Base-by-base conservation (phyloP, 2,797 vertebrate genomes). In the Ispidina lecontei region DNA sequence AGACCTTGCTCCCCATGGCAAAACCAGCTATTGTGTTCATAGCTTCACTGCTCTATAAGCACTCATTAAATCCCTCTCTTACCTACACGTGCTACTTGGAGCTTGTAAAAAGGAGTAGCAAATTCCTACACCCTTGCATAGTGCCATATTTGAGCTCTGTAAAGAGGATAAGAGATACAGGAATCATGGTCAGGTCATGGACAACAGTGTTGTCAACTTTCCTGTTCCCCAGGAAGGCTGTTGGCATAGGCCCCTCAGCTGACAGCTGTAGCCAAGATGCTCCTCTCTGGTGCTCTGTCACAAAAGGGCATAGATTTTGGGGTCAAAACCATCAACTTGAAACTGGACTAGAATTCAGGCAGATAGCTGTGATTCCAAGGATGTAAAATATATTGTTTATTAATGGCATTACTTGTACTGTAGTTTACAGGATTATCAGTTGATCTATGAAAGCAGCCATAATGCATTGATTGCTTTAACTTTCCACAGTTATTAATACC, bases 401-500 rank as follows among this genome's bases (percentile, higher is more conserved):
- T 79, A 47, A 14, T 44, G 43, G 28, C 13, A 21, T 74, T 65
- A 46, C 20, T 60, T 74, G 29, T 2, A 6, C 8, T 47, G 46
- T 20, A 87, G 58, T 62, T 79, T 21, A 67, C 3, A 51, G 22
- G 20, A 59, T 41, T 73, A 59, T 83, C 58, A 87, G 29, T 72
- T 77, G 25, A 41, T 93, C 35, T 91, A 70, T 55, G 69, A 77
- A 56, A 81, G 20, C 29, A 14, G 8, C 26, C 7, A 5, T 20
- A 58, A 18, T 41, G 37, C 46, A 33, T 10, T 77, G 35, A 90
- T 19, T 60, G 25, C 22, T 89, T 89, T 92, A 67, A 74, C 54
- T 95, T 95, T 60, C 90, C 64, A 75, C 97, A 99, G 99, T 97
- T 98, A 73, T 51, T 99, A 94, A 97, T 99, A 95, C 98, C 98